Evolutionary conservation across 1,140 invertebrate species (phyloP), one percentile per base, ranked within the genome.

Genomic region (Carcinoscorpius rotundicauda): DNA sequence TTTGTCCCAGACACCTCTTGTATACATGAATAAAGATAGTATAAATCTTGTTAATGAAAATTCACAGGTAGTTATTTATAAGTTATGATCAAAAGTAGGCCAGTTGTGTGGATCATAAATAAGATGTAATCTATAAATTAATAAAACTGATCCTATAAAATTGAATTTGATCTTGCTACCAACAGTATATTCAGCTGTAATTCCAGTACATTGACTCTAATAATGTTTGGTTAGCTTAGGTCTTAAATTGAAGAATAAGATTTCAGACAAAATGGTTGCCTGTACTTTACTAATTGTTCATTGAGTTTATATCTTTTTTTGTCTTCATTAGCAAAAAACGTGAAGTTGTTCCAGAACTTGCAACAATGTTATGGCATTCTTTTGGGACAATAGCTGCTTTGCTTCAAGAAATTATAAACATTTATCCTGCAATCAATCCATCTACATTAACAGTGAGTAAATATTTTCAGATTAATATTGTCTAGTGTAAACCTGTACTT

Each of bases 341-440:
- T 11, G 97, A 99, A 81, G 88, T 89, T 52, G 92, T 98, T 5
- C 89, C 91, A 48, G 97, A 99, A 75, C 78, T 99, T 64, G 95
- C 96, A 0, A 91, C 95, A 0, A 93, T 98, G 90, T 76, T 99
- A 64, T 99, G 97, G 97, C 88, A 98, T 77, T 97, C 94, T 58
- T 99, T 98, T 80, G 97, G 97, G 3, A 98, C 95, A 10, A 94
- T 94, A 11, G 91, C 94, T 52, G 94, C 94, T 56, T 79, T 99
- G 3, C 81, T 99, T 3, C 95, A 98, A 77, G 84, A 87, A 73
- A 85, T 87, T 11, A 91, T 98, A 5, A 93, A 93, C 72, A 97
- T 99, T 66, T 99, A 99, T 79, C 93, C 95, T 11, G 89, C 93
- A 4, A 97, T 99, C 69, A 96, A 95, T 78, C 97, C 97, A 10